Conservation (phyloP, 2,797 vertebrate genomes). For the Mionectes olivaceus region DNA sequence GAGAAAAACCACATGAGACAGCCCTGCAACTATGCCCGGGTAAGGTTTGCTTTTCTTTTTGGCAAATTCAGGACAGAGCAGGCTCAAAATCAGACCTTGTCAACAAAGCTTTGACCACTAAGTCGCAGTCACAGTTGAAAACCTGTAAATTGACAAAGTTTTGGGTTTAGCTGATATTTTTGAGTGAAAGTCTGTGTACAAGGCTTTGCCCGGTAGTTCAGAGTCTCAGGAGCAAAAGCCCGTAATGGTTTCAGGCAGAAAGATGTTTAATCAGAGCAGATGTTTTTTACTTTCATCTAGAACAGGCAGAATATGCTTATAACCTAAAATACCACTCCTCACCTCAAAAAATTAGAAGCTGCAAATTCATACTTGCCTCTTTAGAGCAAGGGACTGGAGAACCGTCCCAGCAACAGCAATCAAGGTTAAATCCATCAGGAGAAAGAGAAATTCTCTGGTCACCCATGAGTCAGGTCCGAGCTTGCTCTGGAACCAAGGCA, state of each 20-base stretch:
- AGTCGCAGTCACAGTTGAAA: not conserved
- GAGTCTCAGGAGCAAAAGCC: not conserved
- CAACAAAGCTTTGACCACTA: not conserved
- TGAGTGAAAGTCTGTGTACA: not conserved
- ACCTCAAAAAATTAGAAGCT: not conserved
- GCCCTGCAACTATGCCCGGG: too few relatives aligned
- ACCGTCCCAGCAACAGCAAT: not conserved
- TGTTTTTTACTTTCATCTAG: not conserved
- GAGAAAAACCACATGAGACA: not conserved
- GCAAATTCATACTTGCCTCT: not conserved
- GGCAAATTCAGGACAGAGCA: not conserved
- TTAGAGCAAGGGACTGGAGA: not conserved
- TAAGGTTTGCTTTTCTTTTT: not conserved
- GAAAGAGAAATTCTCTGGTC: not conserved
- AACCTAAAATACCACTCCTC: not conserved
- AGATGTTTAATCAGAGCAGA: not conserved
- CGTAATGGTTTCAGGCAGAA: accelerated
- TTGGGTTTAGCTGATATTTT: not conserved
- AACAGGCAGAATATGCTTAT: not conserved
- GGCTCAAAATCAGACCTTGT: not conserved
- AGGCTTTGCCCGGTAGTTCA: not conserved
- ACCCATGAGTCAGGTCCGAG: accelerated
- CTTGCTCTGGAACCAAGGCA: not conserved
- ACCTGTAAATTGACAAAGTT: not conserved
- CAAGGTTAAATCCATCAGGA: not conserved